Conservation (phyloP, 2,797 vertebrate species). For the Lateolabrax maculatus region DNA sequence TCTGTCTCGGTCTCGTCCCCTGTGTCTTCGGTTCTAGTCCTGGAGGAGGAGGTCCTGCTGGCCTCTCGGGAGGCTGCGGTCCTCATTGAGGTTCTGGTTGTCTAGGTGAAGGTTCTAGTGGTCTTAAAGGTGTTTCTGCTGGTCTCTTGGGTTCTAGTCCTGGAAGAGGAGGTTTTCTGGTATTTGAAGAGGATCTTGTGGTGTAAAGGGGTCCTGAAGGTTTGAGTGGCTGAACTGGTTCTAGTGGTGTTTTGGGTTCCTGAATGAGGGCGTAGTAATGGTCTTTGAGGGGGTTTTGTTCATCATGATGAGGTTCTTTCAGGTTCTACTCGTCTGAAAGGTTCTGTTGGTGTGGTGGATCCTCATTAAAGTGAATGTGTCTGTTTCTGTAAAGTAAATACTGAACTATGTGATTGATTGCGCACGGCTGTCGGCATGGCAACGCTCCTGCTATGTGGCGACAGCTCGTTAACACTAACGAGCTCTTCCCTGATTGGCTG, state of each 20-base stretch:
- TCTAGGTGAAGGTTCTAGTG: neutral
- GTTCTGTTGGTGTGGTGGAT: too few relatives aligned
- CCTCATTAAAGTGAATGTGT: too few relatives aligned
- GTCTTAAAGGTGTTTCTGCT: neutral
- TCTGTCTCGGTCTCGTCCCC: neutral
- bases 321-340: too few relatives aligned
- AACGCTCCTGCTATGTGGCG: neutral
- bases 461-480: neutral
- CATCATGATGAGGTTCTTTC: too few relatives aligned
- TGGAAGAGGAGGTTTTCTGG: neutral
- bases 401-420: neutral
- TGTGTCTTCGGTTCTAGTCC: neutral
- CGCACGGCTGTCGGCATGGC: neutral
- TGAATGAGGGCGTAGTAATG: too few relatives aligned
- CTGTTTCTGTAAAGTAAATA: too few relatives aligned
- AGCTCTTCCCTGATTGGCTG: slow-evolving; percentile 15
- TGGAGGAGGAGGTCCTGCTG: neutral
- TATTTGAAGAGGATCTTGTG: neutral
- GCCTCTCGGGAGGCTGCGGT: too few relatives aligned
- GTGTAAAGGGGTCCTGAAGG: too few relatives aligned
- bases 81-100: neutral
- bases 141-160: neutral
- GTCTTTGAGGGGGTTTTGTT: too few relatives aligned
- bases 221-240: neutral
- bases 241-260: neutral